A percentile compares a stretch with the other conserved stretches of the same genome.
These are phyloP conservation scores for Lepus americanus DNA, from an alignment of 2,113 vertebrate genomes.

Conservation along the genomic window DNA sequence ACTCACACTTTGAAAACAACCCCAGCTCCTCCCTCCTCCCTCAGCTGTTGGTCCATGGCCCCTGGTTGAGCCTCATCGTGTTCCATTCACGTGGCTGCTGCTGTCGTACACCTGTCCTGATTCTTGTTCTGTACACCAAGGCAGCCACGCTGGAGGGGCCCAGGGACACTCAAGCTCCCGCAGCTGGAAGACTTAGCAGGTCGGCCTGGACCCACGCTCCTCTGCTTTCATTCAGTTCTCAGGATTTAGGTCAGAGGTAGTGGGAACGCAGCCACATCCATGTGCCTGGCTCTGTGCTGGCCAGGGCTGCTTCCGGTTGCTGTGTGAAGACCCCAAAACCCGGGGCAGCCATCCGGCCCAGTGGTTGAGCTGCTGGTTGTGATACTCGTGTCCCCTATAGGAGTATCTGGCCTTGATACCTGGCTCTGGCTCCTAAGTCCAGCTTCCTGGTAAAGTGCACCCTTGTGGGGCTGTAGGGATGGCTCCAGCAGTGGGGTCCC, in stretches of 20 bases:
- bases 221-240: not conserved
- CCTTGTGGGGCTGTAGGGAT: too few species aligned
- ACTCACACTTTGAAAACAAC: not conserved
- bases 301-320: not conserved
- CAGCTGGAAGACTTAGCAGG: not conserved
- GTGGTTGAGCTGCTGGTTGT: too few species aligned
- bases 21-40: not conserved
- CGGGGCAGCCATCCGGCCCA: too few species aligned
- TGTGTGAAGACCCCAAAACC: not conserved
- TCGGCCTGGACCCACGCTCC: not conserved
- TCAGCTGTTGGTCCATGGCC: not conserved
- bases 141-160: not conserved
- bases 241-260: not conserved
- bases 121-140: not conserved
- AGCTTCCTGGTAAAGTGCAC: too few species aligned
- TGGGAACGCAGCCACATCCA: rapidly evolving
- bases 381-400: too few species aligned
- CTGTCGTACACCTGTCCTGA: not conserved
- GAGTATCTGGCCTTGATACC: too few species aligned
- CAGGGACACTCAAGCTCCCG: rapidly evolving
- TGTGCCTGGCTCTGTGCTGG: not conserved
- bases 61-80: not conserved
- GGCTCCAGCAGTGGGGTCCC: too few species aligned
- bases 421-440: too few species aligned
- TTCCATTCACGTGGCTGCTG: not conserved